Evolutionary conservation across 1,140 invertebrate genomes (phyloP).

Genomic region (Procambarus clarkii): DNA sequence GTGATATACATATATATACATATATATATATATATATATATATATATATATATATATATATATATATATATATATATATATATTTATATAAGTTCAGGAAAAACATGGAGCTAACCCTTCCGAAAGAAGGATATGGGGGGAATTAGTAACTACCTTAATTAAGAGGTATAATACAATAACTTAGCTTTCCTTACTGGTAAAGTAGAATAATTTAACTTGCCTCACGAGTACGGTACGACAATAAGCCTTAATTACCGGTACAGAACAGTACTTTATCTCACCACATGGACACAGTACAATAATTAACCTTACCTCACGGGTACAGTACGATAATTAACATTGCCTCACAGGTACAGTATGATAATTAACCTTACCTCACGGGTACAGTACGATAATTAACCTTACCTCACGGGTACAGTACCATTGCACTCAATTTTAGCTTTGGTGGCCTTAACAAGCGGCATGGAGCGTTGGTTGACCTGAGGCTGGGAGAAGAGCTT

Average conservation of each 20-base stretch:
- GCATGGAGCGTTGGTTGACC: background rate
- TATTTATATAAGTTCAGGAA: no score
- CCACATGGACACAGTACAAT: no score
- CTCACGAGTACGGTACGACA: background rate
- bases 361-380: background rate
- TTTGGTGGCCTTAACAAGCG: constrained; percentile 1
- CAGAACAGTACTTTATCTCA: background rate
- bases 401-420: constrained; percentile 44
- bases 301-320: no score
- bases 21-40: no score
- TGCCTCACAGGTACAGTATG: background rate
- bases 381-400: background rate
- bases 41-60: no score
- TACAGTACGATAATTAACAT: background rate
- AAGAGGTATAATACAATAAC: no score
- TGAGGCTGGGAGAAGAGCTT: background rate
- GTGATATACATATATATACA: no score
- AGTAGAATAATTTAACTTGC: background rate
- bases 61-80: no score
- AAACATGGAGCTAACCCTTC: no score
- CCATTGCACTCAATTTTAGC: constrained; percentile 39
- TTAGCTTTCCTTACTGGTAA: no score
- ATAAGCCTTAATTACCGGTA: background rate
- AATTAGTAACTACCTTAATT: no score
- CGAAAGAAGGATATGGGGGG: no score